A percentile compares a stretch with the other conserved stretches of the same genome.
Evolutionary conservation across 2,113 vertebrate genomes (phyloP).

Genomic region (Lipophrys pholis): DNA sequence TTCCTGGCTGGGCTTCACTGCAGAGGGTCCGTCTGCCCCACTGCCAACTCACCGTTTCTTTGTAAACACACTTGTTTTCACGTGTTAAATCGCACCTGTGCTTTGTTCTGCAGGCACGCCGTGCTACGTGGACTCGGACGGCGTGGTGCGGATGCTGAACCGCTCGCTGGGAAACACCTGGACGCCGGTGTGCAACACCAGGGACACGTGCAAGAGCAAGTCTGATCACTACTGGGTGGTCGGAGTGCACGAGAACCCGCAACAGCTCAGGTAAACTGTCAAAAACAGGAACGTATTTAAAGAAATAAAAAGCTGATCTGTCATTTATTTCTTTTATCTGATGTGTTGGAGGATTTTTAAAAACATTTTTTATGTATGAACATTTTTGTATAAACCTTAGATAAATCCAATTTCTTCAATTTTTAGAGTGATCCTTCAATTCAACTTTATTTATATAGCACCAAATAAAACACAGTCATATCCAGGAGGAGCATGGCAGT

Average conservation of each 20-base stretch:
- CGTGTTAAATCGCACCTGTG: too few relatives aligned
- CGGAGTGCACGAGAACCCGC: conserved; percentile 93
- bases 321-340: too few relatives aligned
- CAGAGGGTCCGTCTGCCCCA: conserved; percentile 86
- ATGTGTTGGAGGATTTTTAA: too few relatives aligned
- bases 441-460: too few relatives aligned
- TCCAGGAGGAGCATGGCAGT: too few relatives aligned
- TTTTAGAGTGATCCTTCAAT: too few relatives aligned
- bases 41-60: not conserved
- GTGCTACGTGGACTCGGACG: conserved; percentile 91
- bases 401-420: too few relatives aligned
- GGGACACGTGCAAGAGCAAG: conserved; percentile 93
- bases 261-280: conserved; percentile 90
- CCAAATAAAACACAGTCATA: too few relatives aligned
- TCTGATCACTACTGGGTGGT: conserved; percentile 97
- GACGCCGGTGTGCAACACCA: conserved; percentile 91
- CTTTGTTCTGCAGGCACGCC: conserved; percentile 87
- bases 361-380: too few relatives aligned
- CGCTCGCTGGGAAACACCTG: conserved; percentile 89
- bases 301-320: too few relatives aligned
- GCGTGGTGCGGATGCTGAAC: conserved; percentile 91
- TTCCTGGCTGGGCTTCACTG: conserved; percentile 92
- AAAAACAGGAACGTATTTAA: not conserved
- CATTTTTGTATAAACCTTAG: too few relatives aligned
- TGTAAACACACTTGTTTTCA: not conserved